Evolutionary conservation across 2,113 vertebrate species (phyloP).

Genomic region (Oncorhynchus mykiss): DNA sequence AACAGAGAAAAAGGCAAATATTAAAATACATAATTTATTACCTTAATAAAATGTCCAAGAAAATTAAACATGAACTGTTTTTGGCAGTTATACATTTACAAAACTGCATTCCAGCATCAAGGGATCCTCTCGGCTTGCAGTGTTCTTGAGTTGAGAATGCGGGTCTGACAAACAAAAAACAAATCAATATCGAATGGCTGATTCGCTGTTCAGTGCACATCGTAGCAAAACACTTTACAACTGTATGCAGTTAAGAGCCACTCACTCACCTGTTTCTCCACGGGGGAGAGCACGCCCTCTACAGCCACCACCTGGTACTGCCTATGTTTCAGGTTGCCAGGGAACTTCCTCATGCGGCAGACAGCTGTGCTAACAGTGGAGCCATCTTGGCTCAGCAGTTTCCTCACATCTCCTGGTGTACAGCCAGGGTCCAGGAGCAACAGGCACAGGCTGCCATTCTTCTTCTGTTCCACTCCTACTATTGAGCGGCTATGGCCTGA

Average conservation of each 20-base stretch:
- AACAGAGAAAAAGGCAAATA: not conserved
- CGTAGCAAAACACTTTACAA: too few species aligned
- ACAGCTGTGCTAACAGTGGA: constrained; percentile 61
- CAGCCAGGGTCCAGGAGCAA: constrained; percentile 87
- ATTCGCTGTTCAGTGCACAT: too few species aligned
- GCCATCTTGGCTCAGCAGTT: constrained; percentile 70
- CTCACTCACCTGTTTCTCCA: constrained; percentile 81
- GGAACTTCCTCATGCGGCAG: constrained; percentile 74
- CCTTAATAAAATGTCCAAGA: not conserved
- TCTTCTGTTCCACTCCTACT: constrained; percentile 89
- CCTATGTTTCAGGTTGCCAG: constrained; percentile 82
- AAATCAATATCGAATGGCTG: too few species aligned
- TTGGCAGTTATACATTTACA: not conserved
- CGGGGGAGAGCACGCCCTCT: constrained; percentile 79
- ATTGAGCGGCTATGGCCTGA: constrained; percentile 89
- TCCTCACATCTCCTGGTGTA: constrained; percentile 79
- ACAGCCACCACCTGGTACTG: constrained; percentile 90
- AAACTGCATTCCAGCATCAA: constrained; percentile 57
- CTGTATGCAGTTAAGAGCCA: not conserved
- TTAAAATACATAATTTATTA: constrained; percentile 4
- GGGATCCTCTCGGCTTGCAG: constrained; percentile 86
- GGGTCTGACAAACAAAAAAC: constrained; percentile 66
- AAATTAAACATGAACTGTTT: not conserved
- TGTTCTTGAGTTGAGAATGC: constrained; percentile 76
- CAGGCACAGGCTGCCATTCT: constrained; percentile 81